A percentile compares a stretch with the other conserved stretches of the same genome.
These are phyloP conservation scores for Ichneumoninae sp. DNA, from an alignment of 2,888 invertebrate genomes.

Conservation along the genomic window DNA sequence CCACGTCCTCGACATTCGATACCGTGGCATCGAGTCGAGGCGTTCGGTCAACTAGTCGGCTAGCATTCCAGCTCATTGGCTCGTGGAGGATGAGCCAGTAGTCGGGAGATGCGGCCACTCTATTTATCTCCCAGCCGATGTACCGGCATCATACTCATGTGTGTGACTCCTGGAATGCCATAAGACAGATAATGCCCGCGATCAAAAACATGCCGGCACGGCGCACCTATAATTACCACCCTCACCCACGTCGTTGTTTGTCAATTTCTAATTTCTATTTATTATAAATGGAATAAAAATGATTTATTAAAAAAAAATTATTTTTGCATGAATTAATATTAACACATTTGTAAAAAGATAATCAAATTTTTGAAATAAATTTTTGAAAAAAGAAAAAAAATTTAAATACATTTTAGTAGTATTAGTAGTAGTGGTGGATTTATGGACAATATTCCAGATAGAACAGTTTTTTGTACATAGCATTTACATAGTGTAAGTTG, in stretches of 20 bases:
- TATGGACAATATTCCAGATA: no score
- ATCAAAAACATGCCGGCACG: constrained; percentile 11
- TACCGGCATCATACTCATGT: neutral
- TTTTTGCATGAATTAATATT: no score
- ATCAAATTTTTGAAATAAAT: neutral
- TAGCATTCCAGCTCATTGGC: constrained; percentile 79
- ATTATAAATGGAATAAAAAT: neutral
- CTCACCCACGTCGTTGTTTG: neutral
- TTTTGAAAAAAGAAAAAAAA: no score
- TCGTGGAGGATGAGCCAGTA: constrained; percentile 66
- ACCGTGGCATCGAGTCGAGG: constrained; percentile 70
- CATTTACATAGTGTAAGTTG: no score
- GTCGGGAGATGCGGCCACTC: constrained; percentile 30
- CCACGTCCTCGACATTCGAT: constrained; percentile 72
- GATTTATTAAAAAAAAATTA: neutral
- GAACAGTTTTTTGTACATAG: no score
- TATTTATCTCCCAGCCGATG: neutral
- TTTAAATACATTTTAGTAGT: no score
- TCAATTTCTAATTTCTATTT: neutral
- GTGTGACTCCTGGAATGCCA: constrained; percentile 13
- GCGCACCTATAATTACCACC: neutral
- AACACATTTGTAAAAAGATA: no score
- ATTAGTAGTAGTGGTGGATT: no score
- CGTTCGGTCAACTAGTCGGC: constrained; percentile 75
- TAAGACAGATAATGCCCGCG: neutral